Conservation (phyloP, 2,888 invertebrate genomes). For the Cetonia aurata region DNA sequence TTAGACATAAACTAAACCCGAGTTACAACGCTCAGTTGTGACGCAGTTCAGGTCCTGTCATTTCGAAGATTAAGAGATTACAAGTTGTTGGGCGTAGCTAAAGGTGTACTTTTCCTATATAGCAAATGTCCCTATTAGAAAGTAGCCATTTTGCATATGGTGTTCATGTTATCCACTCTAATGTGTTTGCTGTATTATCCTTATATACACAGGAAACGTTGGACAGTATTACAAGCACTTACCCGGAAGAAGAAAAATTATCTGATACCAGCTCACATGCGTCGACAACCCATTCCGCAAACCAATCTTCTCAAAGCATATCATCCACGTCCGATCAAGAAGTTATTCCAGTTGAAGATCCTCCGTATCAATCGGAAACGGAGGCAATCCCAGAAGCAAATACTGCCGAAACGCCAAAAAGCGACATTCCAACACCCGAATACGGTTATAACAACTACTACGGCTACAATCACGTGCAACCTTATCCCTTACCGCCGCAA, state of each 20-base stretch:
- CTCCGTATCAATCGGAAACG: conserved; percentile 39
- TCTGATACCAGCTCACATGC: conserved; percentile 42
- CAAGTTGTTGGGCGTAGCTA: no score
- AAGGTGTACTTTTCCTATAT: no score
- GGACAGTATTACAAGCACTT: conserved; percentile 64
- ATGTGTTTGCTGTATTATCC: neutral
- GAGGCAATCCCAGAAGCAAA: conserved; percentile 33
- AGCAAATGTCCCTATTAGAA: neutral
- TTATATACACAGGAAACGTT: conserved; percentile 59
- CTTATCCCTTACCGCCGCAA: conserved; percentile 57
- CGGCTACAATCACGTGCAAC: conserved; percentile 58
- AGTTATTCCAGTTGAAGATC: conserved; percentile 46
- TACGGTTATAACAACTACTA: conserved; percentile 59
- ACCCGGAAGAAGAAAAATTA: conserved; percentile 52
- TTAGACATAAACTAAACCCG: no score
- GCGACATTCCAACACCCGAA: conserved; percentile 56
- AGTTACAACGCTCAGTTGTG: no score
- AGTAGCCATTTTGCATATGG: no score
- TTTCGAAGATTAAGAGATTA: no score
- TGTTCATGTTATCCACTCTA: no score
- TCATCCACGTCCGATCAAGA: conserved; percentile 47
- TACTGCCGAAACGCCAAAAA: conserved; percentile 48
- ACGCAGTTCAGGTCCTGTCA: no score
- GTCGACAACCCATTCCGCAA: conserved; percentile 44
- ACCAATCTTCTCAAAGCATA: conserved; percentile 46